Base-by-base conservation (phyloP, 2,888 invertebrate species). In the Xanthorhoe designata region DNA sequence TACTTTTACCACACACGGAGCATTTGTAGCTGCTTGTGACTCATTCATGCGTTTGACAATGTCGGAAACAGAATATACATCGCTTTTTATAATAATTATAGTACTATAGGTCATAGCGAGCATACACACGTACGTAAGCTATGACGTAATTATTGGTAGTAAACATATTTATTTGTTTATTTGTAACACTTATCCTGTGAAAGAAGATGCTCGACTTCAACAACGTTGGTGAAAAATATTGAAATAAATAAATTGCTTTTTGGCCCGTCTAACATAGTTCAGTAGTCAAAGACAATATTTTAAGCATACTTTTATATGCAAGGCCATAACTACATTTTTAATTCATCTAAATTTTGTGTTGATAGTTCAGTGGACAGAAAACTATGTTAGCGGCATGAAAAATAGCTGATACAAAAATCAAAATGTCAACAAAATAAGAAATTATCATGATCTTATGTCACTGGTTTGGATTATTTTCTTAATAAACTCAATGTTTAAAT, bases 1-100 rank as follows among this genome's bases (percentile, higher is more conserved):
- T 54, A 64, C 54, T 59, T 64, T 38, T 55, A 32, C n/a, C 29
- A 52, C 42, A 35, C 24, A 57, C 17, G 57, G 47, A 53, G 57
- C 45, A 52, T 47, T 29, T 32, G 32, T 7, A 32, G 32, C 8
- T 32, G 32, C 8, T 3, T 24, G 24, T 5, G 32, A 32, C 32
- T 32, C 4, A 32, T 32, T 42, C 38, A 42, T 42, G 10, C 13
- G 13, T 13, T 42, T 13, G 38, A 13, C 13, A 13, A 42, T 13
- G 38, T 42, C 13, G 13, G 38, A 42, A 42, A 42, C 38, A 42
- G 35, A 38, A 38, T 5, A 42, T 1, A 4, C 9, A 8, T 35
- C 2, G 6, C 35, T 35, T 35, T 35, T 35, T 9, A 35, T 8
- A 24, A 24, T 24, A 24, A 4, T 24, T 4, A 24, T 24, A 24